A percentile compares a stretch with the other conserved stretches of the same genome.
Evolutionary conservation across 2,888 invertebrate species (phyloP).

Genomic region (Ramazzottius varieornatus): DNA sequence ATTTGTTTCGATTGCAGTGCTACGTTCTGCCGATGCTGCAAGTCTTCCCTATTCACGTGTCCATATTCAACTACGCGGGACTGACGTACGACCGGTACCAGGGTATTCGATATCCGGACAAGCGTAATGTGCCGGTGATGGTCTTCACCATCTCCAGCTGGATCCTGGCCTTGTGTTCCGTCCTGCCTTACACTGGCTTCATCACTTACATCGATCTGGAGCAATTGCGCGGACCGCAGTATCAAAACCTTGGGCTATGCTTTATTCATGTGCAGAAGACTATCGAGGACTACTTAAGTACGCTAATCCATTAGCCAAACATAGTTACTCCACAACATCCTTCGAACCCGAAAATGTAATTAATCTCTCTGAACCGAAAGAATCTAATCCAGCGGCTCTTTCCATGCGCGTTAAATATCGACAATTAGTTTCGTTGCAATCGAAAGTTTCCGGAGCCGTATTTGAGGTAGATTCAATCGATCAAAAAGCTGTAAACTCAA

Average conservation of each 20-base stretch:
- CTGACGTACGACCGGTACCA: constrained; percentile 41
- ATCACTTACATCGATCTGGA: constrained; percentile 40
- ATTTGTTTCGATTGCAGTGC: constrained; percentile 27
- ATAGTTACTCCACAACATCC: no score
- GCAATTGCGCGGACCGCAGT: constrained; percentile 26
- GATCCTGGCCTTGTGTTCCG: constrained; percentile 41
- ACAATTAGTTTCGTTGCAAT: no score
- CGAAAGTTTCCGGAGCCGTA: no score
- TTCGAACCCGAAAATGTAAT: no score
- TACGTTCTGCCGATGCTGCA: constrained; percentile 45
- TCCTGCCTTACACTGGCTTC: constrained; percentile 43
- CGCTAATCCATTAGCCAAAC: no score
- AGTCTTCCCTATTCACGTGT: constrained; percentile 41
- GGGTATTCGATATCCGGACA: constrained; percentile 35
- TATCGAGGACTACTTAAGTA: constrained; percentile 19
- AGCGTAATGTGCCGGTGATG: constrained; percentile 35
- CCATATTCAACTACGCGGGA: constrained; percentile 39
- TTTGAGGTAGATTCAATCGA: no score
- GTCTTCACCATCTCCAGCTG: constrained; percentile 41
- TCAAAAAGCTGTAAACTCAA: no score
- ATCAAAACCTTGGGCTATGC: constrained; percentile 18
- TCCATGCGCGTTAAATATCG: no score
- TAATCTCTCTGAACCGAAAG: no score
- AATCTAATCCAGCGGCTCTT: no score
- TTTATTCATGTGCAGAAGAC: constrained; percentile 15